Percentiles rank a stretch among this genome's conserved stretches.
Conservation (phyloP, 2,888 invertebrate genomes). For the Drosophila algonquin region DNA sequence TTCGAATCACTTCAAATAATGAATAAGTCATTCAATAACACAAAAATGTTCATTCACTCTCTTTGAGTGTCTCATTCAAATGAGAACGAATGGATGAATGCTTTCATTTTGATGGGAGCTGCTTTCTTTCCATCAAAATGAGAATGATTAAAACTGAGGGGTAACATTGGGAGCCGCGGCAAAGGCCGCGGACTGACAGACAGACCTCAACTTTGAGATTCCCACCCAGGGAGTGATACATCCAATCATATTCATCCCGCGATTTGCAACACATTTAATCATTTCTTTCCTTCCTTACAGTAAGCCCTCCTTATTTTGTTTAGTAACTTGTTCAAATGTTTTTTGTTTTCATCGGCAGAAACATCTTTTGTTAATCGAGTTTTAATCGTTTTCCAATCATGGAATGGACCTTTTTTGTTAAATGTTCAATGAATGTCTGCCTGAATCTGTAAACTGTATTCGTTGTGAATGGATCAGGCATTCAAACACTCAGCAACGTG, state of each 20-base stretch:
- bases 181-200: too few species aligned
- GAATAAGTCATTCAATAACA: not conserved
- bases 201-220: too few species aligned
- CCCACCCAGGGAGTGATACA: too few species aligned
- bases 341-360: too few species aligned
- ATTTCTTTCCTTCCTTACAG: too few species aligned
- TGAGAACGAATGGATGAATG: not conserved
- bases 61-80: not conserved
- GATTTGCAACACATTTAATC: too few species aligned
- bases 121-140: not conserved
- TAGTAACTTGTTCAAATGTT: too few species aligned
- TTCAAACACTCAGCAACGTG: not conserved
- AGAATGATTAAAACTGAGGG: too few species aligned
- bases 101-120: not conserved
- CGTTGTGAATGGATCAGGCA: not conserved
- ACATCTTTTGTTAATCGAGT: too few species aligned
- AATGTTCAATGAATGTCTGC: not conserved
- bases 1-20: conserved; percentile 1
- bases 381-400: not conserved
- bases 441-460: not conserved
- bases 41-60: not conserved
- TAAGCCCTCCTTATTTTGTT: too few species aligned
- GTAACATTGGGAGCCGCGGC: too few species aligned
- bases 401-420: not conserved
- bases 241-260: too few species aligned